Base-by-base conservation (phyloP, 2,888 invertebrate genomes). In the Xestia ashworthii region DNA sequence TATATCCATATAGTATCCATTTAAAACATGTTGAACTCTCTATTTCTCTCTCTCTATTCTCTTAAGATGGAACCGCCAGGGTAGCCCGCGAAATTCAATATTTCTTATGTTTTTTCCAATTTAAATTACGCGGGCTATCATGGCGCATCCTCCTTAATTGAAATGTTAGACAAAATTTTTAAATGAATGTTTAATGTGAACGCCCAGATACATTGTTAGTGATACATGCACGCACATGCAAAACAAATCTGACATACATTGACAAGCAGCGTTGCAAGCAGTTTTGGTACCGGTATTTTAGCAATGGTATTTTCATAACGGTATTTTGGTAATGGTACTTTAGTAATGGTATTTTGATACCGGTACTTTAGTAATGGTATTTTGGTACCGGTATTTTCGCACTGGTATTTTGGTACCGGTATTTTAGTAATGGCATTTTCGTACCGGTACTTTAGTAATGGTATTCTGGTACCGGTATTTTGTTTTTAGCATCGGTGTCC, bases 201-300 rank as follows among this genome's bases (percentile, higher is more conserved):
- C 32, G 9, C 19, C 5, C 32, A 62, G 19, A 38, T 8, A 38
- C 1, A 53, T 38, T 25, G 16, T 76, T 76, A 76, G 77, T 16
- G 0, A n/a, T 3, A 38, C 55, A 41, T 55, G 25, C 77, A 46
- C 11, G 32, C 16, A 38, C 67, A 55, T 76, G 78, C 67, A 41
- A 22, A 8, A 12, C 38, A 46, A 5, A 2, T 16, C 5, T 22
- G 44, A 53, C 19, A 16, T 14, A 25, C 14, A 50, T 25, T 44
- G 1, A 19, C 44, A 41, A 14, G 9, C 25, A 50, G 72, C 32
- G n/a, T 38, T 38, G 48, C 72, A 72, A 66, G 48, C 69, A 41
- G 53, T 53, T 50, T 19, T 19, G 19, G 3, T 16, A 58, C n/a
- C 5, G 55, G 12, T 60, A 32, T 32, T 60, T 9, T 3, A 0